Percentiles rank a stretch among this genome's conserved stretches.
Conservation (phyloP, 2,113 vertebrate genomes). For the Dascyllus trimaculatus region DNA sequence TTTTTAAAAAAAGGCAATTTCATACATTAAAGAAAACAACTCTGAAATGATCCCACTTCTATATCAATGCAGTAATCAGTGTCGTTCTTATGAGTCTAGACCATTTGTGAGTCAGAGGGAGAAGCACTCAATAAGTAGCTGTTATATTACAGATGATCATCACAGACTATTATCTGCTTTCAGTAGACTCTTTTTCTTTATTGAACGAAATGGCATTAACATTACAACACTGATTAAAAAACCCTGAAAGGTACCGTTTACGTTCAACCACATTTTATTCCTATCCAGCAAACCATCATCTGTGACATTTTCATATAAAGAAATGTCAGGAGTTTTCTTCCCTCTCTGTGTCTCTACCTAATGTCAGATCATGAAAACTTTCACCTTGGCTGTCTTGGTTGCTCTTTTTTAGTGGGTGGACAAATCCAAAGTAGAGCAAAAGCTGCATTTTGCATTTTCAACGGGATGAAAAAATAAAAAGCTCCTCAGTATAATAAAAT, state of each 20-base stretch:
- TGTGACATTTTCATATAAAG: constrained; percentile 10
- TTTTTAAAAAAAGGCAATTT: constrained; percentile 18
- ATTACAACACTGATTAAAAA: background rate
- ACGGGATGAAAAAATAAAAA: background rate
- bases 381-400: background rate
- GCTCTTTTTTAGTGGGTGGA: background rate
- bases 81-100: background rate
- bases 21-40: background rate
- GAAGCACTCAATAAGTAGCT: constrained; percentile 3
- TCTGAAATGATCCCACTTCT: background rate
- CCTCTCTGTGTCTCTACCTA: background rate
- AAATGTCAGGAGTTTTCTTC: constrained; percentile 2
- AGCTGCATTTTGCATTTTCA: background rate
- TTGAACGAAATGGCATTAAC: background rate
- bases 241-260: constrained; percentile 1
- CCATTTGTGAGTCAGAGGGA: constrained; percentile 27
- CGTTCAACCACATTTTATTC: background rate
- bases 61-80: constrained; percentile 35
- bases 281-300: background rate
- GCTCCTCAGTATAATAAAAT: no score
- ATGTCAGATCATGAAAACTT: constrained; percentile 1
- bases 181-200: constrained; percentile 6
- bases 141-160: constrained; percentile 33
- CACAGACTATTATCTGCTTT: constrained; percentile 13
- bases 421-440: background rate